Percentiles rank a stretch among this genome's conserved stretches.
These are phyloP conservation scores for Panthera tigris DNA, from an alignment of 2,113 vertebrate genomes.

Conservation along the genomic window DNA sequence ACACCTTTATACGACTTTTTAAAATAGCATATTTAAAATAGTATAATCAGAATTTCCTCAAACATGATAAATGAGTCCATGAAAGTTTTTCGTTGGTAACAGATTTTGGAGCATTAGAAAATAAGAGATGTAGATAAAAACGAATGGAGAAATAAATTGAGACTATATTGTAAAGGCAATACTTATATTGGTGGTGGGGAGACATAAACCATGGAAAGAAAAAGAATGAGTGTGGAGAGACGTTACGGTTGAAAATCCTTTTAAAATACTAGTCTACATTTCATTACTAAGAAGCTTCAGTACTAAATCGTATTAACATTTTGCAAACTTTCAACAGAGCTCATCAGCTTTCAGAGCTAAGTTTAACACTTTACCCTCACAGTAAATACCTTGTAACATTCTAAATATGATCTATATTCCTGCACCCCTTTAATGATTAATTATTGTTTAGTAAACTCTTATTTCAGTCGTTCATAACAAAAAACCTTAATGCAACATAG, in stretches of 20 bases:
- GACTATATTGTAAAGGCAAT: neutral
- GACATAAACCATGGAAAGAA: neutral
- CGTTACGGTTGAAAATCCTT: neutral
- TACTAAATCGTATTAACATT: neutral
- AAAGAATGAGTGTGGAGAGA: neutral
- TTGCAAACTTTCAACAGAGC: conserved; percentile 17
- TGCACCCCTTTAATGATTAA: neutral
- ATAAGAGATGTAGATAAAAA: neutral
- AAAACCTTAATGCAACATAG: neutral
- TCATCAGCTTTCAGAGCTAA: conserved; percentile 25
- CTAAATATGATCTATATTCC: neutral
- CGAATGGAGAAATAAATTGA: neutral
- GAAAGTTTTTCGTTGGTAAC: neutral
- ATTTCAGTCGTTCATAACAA: conserved; percentile 13
- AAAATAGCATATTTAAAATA: neutral
- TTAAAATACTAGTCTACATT: neutral
- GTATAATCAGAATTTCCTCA: neutral
- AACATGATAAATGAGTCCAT: neutral
- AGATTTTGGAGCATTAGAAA: neutral
- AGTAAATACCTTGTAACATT: conserved; percentile 8
- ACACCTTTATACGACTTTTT: neutral
- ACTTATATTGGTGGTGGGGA: neutral
- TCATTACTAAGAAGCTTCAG: neutral
- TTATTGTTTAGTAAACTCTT: conserved; percentile 7
- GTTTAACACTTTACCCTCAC: conserved; percentile 23